Conservation (phyloP, 2,888 invertebrate genomes). For the Tricholauxania praeusta region DNA sequence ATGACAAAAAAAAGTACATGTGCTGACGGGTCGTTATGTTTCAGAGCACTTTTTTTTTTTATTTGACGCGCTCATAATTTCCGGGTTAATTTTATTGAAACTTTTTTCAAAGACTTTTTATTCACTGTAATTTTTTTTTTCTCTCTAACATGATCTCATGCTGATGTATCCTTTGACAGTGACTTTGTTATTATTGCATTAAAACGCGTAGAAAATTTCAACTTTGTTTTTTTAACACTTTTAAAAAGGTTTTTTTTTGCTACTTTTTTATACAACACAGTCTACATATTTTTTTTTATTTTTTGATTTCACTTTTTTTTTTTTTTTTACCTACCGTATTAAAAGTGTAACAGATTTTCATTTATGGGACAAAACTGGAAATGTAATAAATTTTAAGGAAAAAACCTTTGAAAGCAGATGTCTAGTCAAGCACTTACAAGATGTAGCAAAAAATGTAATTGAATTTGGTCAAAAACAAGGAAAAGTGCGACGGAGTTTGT, state of each 20-base stretch:
- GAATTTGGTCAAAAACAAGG: no score
- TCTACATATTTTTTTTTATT: not conserved
- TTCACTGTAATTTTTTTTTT: conserved; percentile 18
- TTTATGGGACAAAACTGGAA: conserved; percentile 55
- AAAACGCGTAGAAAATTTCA: conserved; percentile 2
- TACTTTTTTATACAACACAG: conserved; percentile 23
- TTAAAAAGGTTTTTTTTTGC: not conserved
- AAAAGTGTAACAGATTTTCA: conserved; percentile 48
- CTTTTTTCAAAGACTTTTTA: conserved; percentile 44
- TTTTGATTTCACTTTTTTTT: conserved; percentile 6
- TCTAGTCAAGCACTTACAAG: not conserved
- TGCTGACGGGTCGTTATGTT: conserved; percentile 51
- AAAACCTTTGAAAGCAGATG: conserved; percentile 34
- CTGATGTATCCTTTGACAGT: conserved; percentile 7
- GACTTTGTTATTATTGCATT: conserved; percentile 18
- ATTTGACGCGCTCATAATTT: conserved; percentile 55
- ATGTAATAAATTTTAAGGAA: conserved; percentile 65
- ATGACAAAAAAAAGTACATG: conserved; percentile 43
- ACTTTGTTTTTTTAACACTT: not conserved
- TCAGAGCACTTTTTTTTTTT: conserved; percentile 32
- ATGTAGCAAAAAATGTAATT: not conserved
- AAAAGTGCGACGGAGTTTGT: no score
- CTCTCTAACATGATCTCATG: conserved; percentile 26
- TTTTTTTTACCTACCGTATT: conserved; percentile 31
- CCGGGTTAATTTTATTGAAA: conserved; percentile 54